phyloP scores from a whole-genome alignment of 23 tunicate genomes.

The Diplosoma virens region DNA sequence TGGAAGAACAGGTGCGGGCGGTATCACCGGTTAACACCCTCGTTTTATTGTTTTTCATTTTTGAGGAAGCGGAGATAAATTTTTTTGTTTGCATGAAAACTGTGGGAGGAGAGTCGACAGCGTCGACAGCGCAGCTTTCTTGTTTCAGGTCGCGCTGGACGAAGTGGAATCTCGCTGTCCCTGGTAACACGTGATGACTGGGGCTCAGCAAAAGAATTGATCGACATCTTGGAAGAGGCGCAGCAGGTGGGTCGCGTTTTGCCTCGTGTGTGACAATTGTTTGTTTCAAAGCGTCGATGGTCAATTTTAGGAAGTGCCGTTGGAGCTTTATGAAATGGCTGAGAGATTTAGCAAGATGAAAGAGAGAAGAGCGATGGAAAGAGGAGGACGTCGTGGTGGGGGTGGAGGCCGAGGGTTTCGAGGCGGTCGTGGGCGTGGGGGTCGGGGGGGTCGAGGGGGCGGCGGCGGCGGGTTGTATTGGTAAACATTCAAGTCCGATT shows the following conservation, averaged over 20 bases:
- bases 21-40: too few species aligned
- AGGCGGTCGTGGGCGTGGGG: conserved; percentile 17
- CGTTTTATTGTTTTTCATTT: too few species aligned
- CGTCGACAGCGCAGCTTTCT: too few species aligned
- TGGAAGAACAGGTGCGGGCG: conserved; percentile 82
- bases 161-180: conserved; percentile 61
- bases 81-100: too few species aligned
- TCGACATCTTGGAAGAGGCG: conserved; percentile 71
- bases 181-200: conserved; percentile 76
- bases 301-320: conserved; percentile 59
- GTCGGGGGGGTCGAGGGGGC: background rate
- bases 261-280: too few species aligned
- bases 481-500: too few species aligned
- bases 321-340: conserved; percentile 74
- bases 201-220: conserved; percentile 79
- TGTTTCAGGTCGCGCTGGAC: conserved; percentile 79
- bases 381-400: conserved; percentile 38
- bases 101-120: too few species aligned
- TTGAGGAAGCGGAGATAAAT: too few species aligned
- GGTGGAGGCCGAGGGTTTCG: conserved; percentile 35
- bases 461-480: background rate
- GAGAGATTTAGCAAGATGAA: conserved; percentile 86
- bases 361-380: conserved; percentile 51
- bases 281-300: too few species aligned
- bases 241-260: conserved; percentile 65